Evolutionary conservation across 1,140 invertebrate genomes (phyloP).

Genomic region (Atopsyche davidsoni): DNA sequence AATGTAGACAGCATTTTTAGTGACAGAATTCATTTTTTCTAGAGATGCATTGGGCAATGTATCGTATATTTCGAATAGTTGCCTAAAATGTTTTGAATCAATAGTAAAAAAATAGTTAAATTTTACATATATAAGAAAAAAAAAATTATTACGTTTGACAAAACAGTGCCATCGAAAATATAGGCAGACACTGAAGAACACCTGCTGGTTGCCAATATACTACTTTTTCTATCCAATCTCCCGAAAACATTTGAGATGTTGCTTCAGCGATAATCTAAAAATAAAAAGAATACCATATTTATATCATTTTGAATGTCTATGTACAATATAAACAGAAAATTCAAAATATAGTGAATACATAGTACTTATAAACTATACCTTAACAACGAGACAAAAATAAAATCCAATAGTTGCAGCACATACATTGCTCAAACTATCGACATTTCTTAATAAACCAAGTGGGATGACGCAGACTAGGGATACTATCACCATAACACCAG

Average conservation of each 20-base stretch:
- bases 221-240: constrained; percentile 70
- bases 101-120: constrained; percentile 5
- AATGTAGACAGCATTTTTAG: constrained; percentile 83
- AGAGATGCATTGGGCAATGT: constrained; percentile 79
- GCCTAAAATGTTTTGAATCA: constrained; percentile 52
- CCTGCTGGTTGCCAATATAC: constrained; percentile 80
- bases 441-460: constrained; percentile 81
- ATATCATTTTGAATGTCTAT: background rate
- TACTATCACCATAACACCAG: constrained; percentile 58
- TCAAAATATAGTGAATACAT: too few relatives aligned
- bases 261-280: constrained; percentile 70
- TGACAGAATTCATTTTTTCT: constrained; percentile 82
- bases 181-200: constrained; percentile 84
- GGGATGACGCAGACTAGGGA: constrained; percentile 85
- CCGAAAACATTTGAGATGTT: constrained; percentile 60
- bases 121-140: background rate
- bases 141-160: constrained; percentile 76
- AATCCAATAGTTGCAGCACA: constrained; percentile 86
- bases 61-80: constrained; percentile 94
- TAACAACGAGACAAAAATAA: constrained; percentile 81
- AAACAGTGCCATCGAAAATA: constrained; percentile 91
- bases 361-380: constrained; percentile 64
- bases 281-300: constrained; percentile 1
- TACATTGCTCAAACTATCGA: constrained; percentile 82
- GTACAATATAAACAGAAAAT: too few relatives aligned